Evolutionary conservation across 2,888 invertebrate species (phyloP).

Genomic region (Agrochola litura): DNA sequence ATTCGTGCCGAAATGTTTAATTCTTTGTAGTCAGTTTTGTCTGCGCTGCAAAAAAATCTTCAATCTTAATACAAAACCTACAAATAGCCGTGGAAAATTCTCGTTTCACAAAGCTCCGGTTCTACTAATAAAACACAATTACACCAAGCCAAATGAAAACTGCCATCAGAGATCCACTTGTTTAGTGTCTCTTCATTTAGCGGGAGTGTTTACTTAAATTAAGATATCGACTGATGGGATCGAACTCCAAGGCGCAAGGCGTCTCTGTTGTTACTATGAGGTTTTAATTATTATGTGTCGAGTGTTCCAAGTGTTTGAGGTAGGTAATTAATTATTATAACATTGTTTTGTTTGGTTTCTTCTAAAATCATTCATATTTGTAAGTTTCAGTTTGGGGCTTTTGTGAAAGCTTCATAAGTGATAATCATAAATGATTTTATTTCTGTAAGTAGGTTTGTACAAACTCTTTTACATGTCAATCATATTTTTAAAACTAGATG

Average conservation of each 20-base stretch:
- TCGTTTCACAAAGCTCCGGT: slow-evolving; percentile 67
- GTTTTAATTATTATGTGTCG: slow-evolving; percentile 71
- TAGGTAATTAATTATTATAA: slow-evolving; percentile 31
- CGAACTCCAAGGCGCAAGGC: slow-evolving; percentile 60
- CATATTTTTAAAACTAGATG: no score
- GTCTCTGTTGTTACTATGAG: slow-evolving; percentile 66
- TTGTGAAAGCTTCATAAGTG: background rate
- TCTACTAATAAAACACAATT: slow-evolving; percentile 79
- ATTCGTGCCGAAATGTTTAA: no score
- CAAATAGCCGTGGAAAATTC: slow-evolving; percentile 35
- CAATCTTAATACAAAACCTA: no score
- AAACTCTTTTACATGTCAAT: no score
- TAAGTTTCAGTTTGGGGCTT: background rate
- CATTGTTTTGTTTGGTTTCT: background rate
- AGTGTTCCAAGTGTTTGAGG: slow-evolving; percentile 47
- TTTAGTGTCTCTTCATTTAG: slow-evolving; percentile 85
- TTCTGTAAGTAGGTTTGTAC: no score
- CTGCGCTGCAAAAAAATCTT: no score
- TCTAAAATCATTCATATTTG: background rate
- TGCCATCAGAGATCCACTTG: slow-evolving; percentile 76
- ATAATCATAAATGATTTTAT: no score
- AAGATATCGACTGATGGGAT: slow-evolving; percentile 79
- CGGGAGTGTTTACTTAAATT: slow-evolving; percentile 87
- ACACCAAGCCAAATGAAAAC: slow-evolving; percentile 78
- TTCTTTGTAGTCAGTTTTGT: no score